Conservation (phyloP, 2,113 vertebrate species). For the Tenebrosternarchus preto region DNA sequence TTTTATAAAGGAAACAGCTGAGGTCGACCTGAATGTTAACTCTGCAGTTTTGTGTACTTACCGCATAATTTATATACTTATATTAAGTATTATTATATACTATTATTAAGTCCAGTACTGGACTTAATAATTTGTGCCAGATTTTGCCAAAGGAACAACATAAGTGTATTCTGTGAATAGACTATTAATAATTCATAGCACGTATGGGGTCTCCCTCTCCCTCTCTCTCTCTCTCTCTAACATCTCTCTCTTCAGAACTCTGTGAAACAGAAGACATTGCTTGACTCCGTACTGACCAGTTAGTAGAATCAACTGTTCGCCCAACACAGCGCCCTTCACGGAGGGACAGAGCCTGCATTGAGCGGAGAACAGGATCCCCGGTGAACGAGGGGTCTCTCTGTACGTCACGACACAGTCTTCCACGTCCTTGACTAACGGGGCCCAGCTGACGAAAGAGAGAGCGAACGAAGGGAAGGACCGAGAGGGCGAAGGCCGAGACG, state of each 20-base stretch:
- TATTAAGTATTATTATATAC: too few species aligned
- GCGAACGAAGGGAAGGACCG: background rate
- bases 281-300: conserved; percentile 10
- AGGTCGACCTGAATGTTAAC: too few species aligned
- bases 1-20: too few species aligned
- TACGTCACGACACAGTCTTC: background rate
- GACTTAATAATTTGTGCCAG: too few species aligned
- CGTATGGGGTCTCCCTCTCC: background rate
- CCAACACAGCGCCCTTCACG: conserved; percentile 34
- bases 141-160: too few species aligned
- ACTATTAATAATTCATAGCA: too few species aligned
- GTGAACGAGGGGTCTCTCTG: background rate
- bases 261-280: conserved; percentile 1
- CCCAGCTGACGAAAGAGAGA: background rate
- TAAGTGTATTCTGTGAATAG: too few species aligned
- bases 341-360: conserved; percentile 23
- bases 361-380: background rate
- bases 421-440: background rate
- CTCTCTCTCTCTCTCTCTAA: too few species aligned
- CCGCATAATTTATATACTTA: too few species aligned
- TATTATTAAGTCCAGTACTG: too few species aligned
- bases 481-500: background rate
- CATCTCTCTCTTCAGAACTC: background rate
- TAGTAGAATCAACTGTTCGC: conserved; percentile 20
- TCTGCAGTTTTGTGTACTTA: too few species aligned